Percentiles rank a stretch among this genome's conserved stretches.
phyloP scores from a whole-genome alignment of 1,140 invertebrate genomes.

The Drosophila kanapiae region DNA sequence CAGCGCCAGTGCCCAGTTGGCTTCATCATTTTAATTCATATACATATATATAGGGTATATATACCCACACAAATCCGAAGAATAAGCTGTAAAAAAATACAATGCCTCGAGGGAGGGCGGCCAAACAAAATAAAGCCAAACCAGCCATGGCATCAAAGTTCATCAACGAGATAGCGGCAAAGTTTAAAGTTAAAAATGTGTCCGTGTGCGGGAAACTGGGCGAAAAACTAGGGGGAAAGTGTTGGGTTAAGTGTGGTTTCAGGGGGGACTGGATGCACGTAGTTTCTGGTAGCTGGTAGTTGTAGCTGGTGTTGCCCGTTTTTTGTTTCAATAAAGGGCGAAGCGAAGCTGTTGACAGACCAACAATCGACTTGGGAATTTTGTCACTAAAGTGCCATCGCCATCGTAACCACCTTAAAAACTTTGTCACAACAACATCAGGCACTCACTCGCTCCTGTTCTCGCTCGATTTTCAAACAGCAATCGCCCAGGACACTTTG shows the following conservation, averaged over 20 bases:
- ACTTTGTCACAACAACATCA: conserved; percentile 63
- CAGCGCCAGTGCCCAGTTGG: conserved; percentile 47
- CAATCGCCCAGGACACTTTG: conserved; percentile 69
- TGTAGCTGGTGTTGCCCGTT: conserved; percentile 49
- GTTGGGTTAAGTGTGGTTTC: conserved; percentile 20
- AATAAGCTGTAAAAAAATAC: conserved; percentile 58
- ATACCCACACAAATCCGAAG: conserved; percentile 22
- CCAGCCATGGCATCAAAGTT: conserved; percentile 76
- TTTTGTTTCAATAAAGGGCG: conserved; percentile 76
- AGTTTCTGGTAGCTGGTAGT: conserved; percentile 37
- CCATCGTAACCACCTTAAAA: conserved; percentile 60
- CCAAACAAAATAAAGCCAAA: conserved; percentile 60
- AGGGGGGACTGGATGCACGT: conserved; percentile 54
- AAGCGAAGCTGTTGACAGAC: conserved; percentile 77
- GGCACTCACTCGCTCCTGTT: not conserved
- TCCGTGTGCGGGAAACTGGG: conserved; percentile 26
- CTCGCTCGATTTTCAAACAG: conserved; percentile 73
- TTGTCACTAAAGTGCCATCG: conserved; percentile 80
- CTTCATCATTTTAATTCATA: conserved; percentile 67
- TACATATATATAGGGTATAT: not conserved
- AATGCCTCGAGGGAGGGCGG: conserved; percentile 39
- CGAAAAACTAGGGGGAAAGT: conserved; percentile 8
- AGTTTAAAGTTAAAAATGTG: conserved; percentile 70
- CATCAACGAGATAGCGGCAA: conserved; percentile 77
- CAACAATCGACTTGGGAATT: conserved; percentile 84